Base-by-base conservation (phyloP, 2,113 vertebrate species). In the Xenopus laevis region DNA sequence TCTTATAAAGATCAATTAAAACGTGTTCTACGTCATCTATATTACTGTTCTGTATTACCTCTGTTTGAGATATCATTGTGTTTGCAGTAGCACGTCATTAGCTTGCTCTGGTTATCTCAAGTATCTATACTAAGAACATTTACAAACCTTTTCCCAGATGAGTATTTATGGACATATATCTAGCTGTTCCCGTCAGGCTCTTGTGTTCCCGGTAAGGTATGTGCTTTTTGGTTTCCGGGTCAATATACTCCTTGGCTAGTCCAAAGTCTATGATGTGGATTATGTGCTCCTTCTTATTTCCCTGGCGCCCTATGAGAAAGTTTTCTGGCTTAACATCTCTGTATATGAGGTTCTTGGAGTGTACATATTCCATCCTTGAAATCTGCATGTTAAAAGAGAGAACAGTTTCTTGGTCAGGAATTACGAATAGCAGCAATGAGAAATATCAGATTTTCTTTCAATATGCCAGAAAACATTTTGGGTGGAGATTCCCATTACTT, bases 251-350 rank as follows among this genome's bases (percentile, higher is more conserved):
- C 82, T 98, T 98, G 21, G 96, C 95, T 87, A 98, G 91, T 81
- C 96, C 96, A 84, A 98, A 98, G 90, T 98, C 96, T 86, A 98
- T 97, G 84, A 98, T 95, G 84, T 98, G 95, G 89, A 98, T 97
- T 79, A 92, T 91, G 90, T 98, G 92, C 65, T 98, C 95, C 0
- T 93, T 89, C 89, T 96, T 96, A 82, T 91, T 95, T 85, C 96
- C 95, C 10, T 94, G 96, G 71, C 94, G 90, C 79, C 96, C 96
- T 87, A 97, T 95, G 84, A 98, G 89, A 84, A 98, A 98, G 87
- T 98, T 98, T 83, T 98, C 96, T 0, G 96, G 96, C 82, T 98
- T 98, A 81, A 98, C 95, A 71, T 98, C 96, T 82, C 96, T 92
- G 82, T 98, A 98, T 88, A 98, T 96, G 83, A 98, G 89, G 82